phyloP scores from a whole-genome alignment of 2,888 invertebrate genomes.

The Cephus pygmeus region DNA sequence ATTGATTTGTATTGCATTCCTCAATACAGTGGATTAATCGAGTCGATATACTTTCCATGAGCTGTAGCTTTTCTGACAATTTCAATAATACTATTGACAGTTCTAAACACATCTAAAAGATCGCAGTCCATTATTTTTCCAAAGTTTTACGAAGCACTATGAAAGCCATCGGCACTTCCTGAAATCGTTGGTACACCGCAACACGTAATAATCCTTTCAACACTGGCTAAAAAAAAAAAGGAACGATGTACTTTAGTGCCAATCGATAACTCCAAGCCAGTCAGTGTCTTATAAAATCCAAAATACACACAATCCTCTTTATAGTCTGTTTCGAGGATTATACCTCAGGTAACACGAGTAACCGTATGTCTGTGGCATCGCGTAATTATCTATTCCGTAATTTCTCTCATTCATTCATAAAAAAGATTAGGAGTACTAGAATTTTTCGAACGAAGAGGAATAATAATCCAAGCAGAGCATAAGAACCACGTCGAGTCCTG shows the following conservation, averaged over 20 bases:
- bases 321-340: neutral
- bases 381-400: neutral
- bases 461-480: neutral
- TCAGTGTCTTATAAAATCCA: neutral
- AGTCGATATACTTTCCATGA: neutral
- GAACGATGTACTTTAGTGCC: neutral
- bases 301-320: neutral
- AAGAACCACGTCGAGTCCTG: conserved; percentile 54
- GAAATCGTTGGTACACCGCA: neutral
- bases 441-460: neutral
- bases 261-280: neutral
- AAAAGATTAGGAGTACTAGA: neutral
- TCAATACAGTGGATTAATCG: neutral
- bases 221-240: neutral
- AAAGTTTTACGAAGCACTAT: neutral
- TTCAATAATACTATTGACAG: neutral
- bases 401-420: neutral
- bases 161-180: neutral
- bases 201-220: neutral
- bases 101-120: neutral
- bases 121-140: neutral
- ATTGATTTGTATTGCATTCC: neutral
- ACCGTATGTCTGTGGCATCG: neutral
- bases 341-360: neutral
- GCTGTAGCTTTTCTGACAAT: neutral